Base-by-base conservation (phyloP, 2,797 vertebrate species). In the Meriones psammophilus region DNA sequence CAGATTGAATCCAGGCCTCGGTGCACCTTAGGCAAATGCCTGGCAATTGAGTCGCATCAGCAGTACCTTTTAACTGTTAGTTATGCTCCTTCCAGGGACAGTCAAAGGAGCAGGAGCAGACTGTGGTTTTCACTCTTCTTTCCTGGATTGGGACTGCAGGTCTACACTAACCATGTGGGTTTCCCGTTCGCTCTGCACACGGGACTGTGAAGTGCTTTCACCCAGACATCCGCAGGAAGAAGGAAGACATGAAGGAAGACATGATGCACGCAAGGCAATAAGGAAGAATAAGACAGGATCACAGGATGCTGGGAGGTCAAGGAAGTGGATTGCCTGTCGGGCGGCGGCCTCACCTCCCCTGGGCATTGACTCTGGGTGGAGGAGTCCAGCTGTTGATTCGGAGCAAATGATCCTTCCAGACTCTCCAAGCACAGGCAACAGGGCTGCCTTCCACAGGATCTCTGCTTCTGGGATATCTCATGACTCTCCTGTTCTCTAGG, bases 31-130 rank as follows among this genome's bases (percentile, higher is more conserved):
- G 17, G 3, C 9, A 74, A 22, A 10, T 26, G 46, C 15, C 33
- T 15, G 3, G 12, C 30, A 74, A 60, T 4, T 39, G 24, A 74
- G 30, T 56, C 8, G 9, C 22, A 42, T 74, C 54, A 58, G n/a
- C 54, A 74, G 86, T 3, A 36, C 28, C 39, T 18, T 2, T 17
- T 58, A 14, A 66, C 91, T 66, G 39, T 30, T 17, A 69, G 69
- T 92, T 56, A 74, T 30, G 50, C n/a, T 78, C 83, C 62, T 94
- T 83, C 28, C 12, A 33, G 95, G 88, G 50, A 15, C 74, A 91
- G 4, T 18, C 73, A 36, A 68, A 91, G 33, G 30, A 58, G 39
- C 56, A 66, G 69, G 76, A 76, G 20, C 62, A 58, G 74, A 76
- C 36, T 14, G n/a, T 6, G 56, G 22, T 71, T 4, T 74, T 42